Evolutionary conservation across 2,888 invertebrate species (phyloP).

Genomic region (Aporophyla lueneburgensis): DNA sequence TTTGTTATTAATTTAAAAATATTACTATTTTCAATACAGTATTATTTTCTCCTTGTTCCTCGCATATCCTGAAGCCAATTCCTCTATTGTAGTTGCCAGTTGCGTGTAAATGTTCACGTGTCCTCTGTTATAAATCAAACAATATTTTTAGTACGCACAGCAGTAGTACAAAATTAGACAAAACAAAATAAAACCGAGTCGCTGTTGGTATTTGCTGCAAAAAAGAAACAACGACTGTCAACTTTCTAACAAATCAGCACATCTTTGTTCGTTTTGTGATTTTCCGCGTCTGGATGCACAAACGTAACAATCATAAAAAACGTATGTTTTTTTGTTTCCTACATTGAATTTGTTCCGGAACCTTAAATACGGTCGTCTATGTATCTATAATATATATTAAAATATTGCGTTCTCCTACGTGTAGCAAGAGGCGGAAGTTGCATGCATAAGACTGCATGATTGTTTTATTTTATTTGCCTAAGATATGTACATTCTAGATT

Average conservation of each 20-base stretch:
- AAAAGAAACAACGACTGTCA: constrained; percentile 54
- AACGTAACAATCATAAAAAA: constrained; percentile 39
- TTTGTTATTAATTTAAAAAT: constrained; percentile 70
- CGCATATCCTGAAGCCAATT: background rate
- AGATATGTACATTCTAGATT: constrained; percentile 44
- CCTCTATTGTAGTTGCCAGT: background rate
- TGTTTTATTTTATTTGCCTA: constrained; percentile 48
- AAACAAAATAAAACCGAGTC: constrained; percentile 44
- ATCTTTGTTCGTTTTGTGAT: constrained; percentile 67
- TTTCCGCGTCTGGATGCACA: constrained; percentile 52
- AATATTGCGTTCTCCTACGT: constrained; percentile 38
- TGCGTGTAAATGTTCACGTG: constrained; percentile 34
- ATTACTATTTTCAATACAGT: constrained; percentile 35
- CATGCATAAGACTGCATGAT: constrained; percentile 38
- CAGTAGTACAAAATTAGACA: constrained; percentile 41
- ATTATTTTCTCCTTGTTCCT: constrained; percentile 41
- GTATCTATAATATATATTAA: constrained; percentile 13
- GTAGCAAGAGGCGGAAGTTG: constrained; percentile 54
- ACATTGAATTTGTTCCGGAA: constrained; percentile 49
- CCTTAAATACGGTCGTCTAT: constrained; percentile 25
- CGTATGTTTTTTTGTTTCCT: constrained; percentile 31
- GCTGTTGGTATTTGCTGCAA: constrained; percentile 47
- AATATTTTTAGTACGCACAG: constrained; percentile 25
- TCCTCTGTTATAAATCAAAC: constrained; percentile 21
- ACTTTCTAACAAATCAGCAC: constrained; percentile 67